These are phyloP conservation scores for Gadopsis marmoratus DNA, from an alignment of 2,797 vertebrate species.

Conservation along the genomic window DNA sequence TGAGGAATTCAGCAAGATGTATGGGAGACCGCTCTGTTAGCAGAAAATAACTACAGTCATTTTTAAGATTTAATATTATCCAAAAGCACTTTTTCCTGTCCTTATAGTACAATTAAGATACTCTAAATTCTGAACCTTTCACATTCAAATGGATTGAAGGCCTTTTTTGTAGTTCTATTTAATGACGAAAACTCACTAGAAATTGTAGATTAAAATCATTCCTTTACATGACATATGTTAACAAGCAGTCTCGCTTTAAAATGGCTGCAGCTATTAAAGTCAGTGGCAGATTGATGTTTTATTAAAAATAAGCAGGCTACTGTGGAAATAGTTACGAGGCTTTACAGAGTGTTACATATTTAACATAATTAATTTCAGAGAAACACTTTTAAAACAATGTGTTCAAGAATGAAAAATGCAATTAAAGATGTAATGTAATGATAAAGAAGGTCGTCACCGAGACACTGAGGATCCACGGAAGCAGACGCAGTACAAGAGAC, in stretches of 20 bases:
- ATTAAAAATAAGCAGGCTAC: constrained; percentile 19
- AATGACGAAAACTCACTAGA: constrained; percentile 1
- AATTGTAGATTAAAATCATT: constrained; percentile 9
- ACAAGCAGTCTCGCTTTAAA: not conserved
- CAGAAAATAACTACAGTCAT: constrained; percentile 11
- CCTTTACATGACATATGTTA: constrained; percentile 12
- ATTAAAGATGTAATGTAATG: constrained; percentile 13
- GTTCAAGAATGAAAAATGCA: constrained; percentile 29
- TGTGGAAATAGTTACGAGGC: not conserved
- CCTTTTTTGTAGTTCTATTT: not conserved
- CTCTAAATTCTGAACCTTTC: constrained; percentile 7
- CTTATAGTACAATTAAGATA: constrained; percentile 17
- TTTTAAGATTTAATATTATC: constrained; percentile 43
- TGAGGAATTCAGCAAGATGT: constrained; percentile 47
- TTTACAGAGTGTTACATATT: not conserved
- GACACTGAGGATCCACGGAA: constrained; percentile 7
- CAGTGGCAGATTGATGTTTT: constrained; percentile 19
- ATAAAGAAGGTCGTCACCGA: constrained; percentile 21
- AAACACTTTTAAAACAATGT: not conserved
- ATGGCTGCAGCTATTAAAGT: constrained; percentile 17
- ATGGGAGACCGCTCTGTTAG: constrained; percentile 31
- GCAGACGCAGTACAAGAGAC: not conserved
- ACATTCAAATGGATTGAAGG: constrained; percentile 7
- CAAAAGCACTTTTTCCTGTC: not conserved
- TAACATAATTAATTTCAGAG: too few species aligned